Base-by-base conservation (phyloP, 2,797 vertebrate genomes). In the Eidolon dupreanum region DNA sequence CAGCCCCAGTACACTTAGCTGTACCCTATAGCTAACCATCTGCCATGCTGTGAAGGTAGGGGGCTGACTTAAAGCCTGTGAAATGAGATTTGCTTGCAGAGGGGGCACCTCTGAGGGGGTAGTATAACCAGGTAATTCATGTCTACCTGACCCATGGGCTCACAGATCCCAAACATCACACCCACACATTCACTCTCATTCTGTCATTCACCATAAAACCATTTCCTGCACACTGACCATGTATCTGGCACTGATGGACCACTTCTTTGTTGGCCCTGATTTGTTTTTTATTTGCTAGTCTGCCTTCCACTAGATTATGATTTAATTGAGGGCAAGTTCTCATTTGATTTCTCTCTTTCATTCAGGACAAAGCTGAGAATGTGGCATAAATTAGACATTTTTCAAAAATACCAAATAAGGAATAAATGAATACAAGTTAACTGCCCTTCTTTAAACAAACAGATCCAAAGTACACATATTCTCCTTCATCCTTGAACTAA, bases 341-440 rank as follows among this genome's bases (percentile, higher is more conserved):
- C 61, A 65, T 31, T 46, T 78, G n/a, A 74, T n/a, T 88, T 57
- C 19, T 78, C 49, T 84, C 74, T 92, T 91, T 78, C 92, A 86
- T 93, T 91, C 49, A 81, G 38, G 36, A 73, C 55, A 82, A 73
- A 96, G 49, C 63, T 38, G 28, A 93, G 38, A 92, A 87, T 63
- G 36, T 84, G 31, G 41, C 55, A 55, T 19, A 66, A 77, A 38
- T 77, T 6, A 77, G 33, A 81, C 51, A 78, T 81, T 68, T 95
- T 73, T 49, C 57, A 89, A 77, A 92, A 94, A 74, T 36, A 46
- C 10, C 71, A 66, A 86, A 41, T 85, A 82, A 92, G 38, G 10
- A 86, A 49, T 20, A 2, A 55, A 57, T 66, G 7, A 88, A 96
- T 65, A 88, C 13, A 94, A 88, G 51, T 81, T 81, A 95, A 93